A percentile compares a stretch with the other conserved stretches of the same genome.
These are phyloP conservation scores for Chelonoidis abingdonii DNA, from an alignment of 2,113 vertebrate species.

Conservation along the genomic window DNA sequence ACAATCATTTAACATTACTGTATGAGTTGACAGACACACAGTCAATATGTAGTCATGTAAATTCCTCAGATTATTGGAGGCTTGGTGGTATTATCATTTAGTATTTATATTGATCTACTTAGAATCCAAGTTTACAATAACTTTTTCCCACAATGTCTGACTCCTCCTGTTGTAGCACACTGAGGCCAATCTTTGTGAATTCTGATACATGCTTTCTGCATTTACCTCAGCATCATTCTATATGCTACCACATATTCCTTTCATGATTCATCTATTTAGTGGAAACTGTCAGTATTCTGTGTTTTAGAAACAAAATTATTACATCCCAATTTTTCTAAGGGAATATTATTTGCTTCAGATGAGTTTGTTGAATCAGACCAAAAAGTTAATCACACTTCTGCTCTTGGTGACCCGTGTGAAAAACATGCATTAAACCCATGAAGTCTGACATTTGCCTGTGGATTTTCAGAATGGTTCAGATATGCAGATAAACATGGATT, in stretches of 20 bases:
- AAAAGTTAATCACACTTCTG: no score
- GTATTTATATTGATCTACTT: background rate
- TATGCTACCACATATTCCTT: background rate
- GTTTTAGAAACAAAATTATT: background rate
- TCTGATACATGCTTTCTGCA: no score
- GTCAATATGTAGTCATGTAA: background rate
- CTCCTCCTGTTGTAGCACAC: background rate
- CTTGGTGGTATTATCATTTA: background rate
- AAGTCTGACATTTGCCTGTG: background rate
- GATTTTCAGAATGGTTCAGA: background rate
- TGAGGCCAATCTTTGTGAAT: background rate
- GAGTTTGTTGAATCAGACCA: background rate
- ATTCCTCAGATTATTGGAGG: background rate
- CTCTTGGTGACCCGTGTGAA: background rate
- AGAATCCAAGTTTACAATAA: background rate
- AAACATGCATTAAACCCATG: background rate
- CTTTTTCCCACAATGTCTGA: rapidly evolving
- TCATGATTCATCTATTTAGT: background rate
- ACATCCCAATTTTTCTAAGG: background rate
- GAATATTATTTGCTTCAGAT: background rate
- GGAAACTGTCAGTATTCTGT: background rate
- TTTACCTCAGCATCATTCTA: background rate
- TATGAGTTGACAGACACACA: background rate
- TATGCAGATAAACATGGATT: background rate
- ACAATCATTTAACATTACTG: background rate